Evolutionary conservation across 2,113 vertebrate species (phyloP), one percentile per base, ranked within the genome.

Genomic region (Hylia prasina): DNA sequence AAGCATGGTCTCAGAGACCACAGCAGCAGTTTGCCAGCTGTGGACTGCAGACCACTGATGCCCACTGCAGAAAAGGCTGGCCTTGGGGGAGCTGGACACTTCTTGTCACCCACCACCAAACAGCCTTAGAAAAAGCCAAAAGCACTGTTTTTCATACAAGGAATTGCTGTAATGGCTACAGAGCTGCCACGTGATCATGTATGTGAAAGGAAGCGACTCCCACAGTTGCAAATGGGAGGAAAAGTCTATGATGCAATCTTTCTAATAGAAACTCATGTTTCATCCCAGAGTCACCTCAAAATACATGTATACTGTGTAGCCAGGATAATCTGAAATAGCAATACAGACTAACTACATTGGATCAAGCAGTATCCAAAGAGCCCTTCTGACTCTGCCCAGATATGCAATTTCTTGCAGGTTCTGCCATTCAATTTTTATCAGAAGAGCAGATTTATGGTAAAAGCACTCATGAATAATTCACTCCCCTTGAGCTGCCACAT

Each of bases 381-480:
- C 6, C 42, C 9, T 87, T 81, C 64, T 39, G 30, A 69, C 28
- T 87, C 50, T 37, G 35, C 0, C 0, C 13, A 25, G 31, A 87
- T 75, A 48, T 61, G 48, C 48, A 82, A 61, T 91, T 94, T 96
- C 40, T 71, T 57, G 56, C 40, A 93, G 57, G n/a, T 87, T 95
- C 92, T 91, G 86, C 47, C 83, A 82, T 33, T 84, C 75, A 93
- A 12, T 63, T 91, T 87, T 73, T 82, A 85, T 70, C 79, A 95
- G 87, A 94, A 87, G 63, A 90, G 53, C 51, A 94, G 78, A 95
- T 77, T 92, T 96, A 93, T 68, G 71, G 66, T 61, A 76, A 80
- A 94, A 94, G 76, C 42, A 76, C 11, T 87, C 57, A 94, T 86
- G 91, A 97, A 96, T 97, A 96, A 96, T 94, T 96, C 68, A 93